A percentile compares a stretch with the other conserved stretches of the same genome.
These are phyloP conservation scores for Mola mola DNA, from an alignment of 2,113 vertebrate species.

Conservation along the genomic window DNA sequence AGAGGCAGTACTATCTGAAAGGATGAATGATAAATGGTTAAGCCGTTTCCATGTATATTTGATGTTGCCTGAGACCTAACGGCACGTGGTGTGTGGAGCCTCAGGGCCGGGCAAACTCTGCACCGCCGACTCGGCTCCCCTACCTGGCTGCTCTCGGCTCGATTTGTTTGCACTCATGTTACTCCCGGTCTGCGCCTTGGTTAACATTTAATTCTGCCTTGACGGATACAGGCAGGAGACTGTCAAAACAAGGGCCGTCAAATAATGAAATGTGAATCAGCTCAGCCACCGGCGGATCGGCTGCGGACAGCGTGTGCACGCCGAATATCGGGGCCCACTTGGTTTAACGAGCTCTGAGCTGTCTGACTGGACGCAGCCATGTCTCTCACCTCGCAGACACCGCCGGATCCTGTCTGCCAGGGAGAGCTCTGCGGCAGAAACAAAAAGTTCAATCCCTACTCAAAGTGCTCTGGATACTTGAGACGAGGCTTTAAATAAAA, in stretches of 20 bases:
- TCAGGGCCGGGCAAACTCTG: slow-evolving; percentile 20
- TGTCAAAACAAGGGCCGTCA: slow-evolving; percentile 66
- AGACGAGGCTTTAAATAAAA: slow-evolving; percentile 70
- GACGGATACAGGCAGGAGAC: slow-evolving; percentile 71
- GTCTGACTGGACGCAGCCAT: slow-evolving; percentile 60
- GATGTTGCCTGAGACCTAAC: slow-evolving; percentile 47
- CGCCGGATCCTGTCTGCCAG: slow-evolving; percentile 49
- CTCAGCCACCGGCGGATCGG: slow-evolving; percentile 50
- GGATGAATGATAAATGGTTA: slow-evolving; percentile 62
- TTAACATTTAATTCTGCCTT: slow-evolving; percentile 74
- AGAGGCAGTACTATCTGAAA: slow-evolving; percentile 29
- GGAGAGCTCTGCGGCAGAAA: slow-evolving; percentile 38
- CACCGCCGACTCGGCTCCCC: background rate
- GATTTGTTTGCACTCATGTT: slow-evolving; percentile 71
- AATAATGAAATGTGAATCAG: slow-evolving; percentile 55
- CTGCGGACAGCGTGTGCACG: slow-evolving; percentile 32
- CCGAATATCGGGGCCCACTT: slow-evolving; percentile 28
- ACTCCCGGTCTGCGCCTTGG: slow-evolving; percentile 49
- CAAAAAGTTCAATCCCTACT: slow-evolving; percentile 46
- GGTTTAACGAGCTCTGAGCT: slow-evolving; percentile 74
- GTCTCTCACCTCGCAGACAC: slow-evolving; percentile 59
- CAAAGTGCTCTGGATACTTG: slow-evolving; percentile 56
- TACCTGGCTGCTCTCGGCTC: slow-evolving; percentile 46
- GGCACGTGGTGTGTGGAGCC: slow-evolving; percentile 14
- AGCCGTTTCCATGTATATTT: slow-evolving; percentile 61